Evolutionary conservation across 2,888 invertebrate species (phyloP).

Genomic region (Desoria tigrina): DNA sequence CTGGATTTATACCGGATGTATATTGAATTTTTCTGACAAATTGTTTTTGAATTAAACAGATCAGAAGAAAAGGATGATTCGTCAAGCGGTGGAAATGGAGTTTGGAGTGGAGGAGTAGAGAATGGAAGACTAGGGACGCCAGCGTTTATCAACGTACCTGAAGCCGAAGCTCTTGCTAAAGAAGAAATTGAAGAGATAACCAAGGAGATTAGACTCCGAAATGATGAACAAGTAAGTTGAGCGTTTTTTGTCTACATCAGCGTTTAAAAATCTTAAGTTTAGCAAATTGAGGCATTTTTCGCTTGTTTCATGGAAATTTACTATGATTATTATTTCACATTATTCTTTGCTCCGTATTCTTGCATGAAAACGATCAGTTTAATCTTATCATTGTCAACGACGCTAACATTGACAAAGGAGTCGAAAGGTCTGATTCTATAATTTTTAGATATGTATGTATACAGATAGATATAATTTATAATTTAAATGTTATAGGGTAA

Average conservation of each 20-base stretch:
- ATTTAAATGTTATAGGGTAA: no score
- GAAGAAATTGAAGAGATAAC: constrained; percentile 50
- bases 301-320: neutral
- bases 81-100: constrained; percentile 15
- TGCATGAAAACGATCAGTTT: no score
- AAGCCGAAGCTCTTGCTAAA: constrained; percentile 40
- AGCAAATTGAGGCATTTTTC: constrained; percentile 12
- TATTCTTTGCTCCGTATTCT: no score
- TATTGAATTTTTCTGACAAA: no score
- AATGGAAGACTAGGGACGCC: constrained; percentile 51
- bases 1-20: no score
- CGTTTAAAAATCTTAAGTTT: neutral
- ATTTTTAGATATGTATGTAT: no score
- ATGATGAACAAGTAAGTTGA: constrained; percentile 51
- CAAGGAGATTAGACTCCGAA: constrained; percentile 45
- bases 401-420: no score
- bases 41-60: neutral
- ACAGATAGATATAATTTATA: no score
- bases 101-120: constrained; percentile 33
- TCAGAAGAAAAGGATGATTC: constrained; percentile 6
- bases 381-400: no score
- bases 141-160: constrained; percentile 52
- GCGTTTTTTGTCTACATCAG: no score
- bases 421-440: no score
- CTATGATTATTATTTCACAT: no score